phyloP scores from a whole-genome alignment of 2,797 vertebrate genomes.

The Catamblyrhynchus diadema region DNA sequence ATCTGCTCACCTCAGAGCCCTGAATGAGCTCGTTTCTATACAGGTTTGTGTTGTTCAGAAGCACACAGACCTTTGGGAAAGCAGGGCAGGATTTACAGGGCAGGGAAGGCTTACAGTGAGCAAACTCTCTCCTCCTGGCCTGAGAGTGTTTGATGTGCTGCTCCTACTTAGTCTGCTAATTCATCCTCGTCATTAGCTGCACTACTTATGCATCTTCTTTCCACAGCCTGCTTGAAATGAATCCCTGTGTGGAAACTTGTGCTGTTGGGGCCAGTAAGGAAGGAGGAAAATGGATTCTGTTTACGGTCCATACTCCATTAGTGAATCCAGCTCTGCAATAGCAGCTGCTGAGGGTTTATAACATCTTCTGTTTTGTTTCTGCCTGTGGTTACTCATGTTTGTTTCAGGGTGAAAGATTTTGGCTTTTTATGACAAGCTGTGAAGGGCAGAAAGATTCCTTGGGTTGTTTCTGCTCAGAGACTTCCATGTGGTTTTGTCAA shows the following conservation, averaged over 20 bases:
- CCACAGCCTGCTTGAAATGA: neutral
- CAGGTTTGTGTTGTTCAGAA: fast-evolving
- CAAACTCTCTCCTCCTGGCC: neutral
- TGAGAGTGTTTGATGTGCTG: neutral
- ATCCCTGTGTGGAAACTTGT: neutral
- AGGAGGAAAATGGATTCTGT: neutral
- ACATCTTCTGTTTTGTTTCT: neutral
- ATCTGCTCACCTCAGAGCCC: neutral
- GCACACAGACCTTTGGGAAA: neutral
- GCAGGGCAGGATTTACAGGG: neutral
- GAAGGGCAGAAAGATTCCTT: neutral
- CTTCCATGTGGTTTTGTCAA: neutral
- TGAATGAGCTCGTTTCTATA: neutral
- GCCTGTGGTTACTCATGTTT: neutral
- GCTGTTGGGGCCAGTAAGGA: neutral
- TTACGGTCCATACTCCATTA: neutral
- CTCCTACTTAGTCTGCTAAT: neutral
- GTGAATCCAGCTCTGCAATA: neutral
- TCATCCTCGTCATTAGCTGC: neutral
- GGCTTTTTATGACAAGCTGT: neutral
- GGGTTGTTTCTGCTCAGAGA: neutral
- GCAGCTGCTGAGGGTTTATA: neutral
- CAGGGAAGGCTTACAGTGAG: neutral
- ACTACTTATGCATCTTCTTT: neutral
- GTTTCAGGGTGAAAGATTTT: neutral